Percentiles rank a stretch among this genome's conserved stretches.
Evolutionary conservation across 2,113 vertebrate species (phyloP).

Genomic region (Cynoglossus semilaevis): DNA sequence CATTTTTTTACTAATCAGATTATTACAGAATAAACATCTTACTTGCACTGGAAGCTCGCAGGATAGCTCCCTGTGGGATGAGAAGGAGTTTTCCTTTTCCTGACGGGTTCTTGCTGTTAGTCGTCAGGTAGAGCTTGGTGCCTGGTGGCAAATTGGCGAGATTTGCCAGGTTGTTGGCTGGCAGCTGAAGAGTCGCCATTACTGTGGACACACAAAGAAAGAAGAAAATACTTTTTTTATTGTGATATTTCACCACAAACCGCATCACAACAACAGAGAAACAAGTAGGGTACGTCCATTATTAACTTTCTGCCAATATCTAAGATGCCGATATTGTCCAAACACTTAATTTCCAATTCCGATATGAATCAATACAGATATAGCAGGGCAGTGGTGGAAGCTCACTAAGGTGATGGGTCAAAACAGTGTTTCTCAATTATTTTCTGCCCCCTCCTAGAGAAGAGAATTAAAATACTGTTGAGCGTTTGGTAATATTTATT

Average conservation of each 20-base stretch:
- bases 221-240: constrained; percentile 6
- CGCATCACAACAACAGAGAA: background rate
- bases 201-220: constrained; percentile 72
- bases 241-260: background rate
- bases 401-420: too few relatives aligned
- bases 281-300: too few relatives aligned
- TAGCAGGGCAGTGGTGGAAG: too few relatives aligned
- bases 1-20: background rate
- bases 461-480: too few relatives aligned
- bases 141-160: constrained; percentile 95
- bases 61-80: constrained; percentile 96
- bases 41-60: constrained; percentile 87
- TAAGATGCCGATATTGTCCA: too few relatives aligned
- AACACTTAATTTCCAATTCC: too few relatives aligned
- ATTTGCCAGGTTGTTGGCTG: constrained; percentile 95
- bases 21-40: constrained; percentile 18
- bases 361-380: too few relatives aligned
- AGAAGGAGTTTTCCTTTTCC: constrained; percentile 97
- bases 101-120: constrained; percentile 97
- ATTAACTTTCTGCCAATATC: too few relatives aligned
- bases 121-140: constrained; percentile 97
- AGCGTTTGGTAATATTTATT: too few relatives aligned
- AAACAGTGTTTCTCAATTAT: too few relatives aligned
- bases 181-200: constrained; percentile 96
- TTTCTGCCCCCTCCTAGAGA: too few relatives aligned